A percentile compares a stretch with the other conserved stretches of the same genome.
Evolutionary conservation across 2,888 invertebrate genomes (phyloP).

Genomic region (Cryptosula pallasiana): DNA sequence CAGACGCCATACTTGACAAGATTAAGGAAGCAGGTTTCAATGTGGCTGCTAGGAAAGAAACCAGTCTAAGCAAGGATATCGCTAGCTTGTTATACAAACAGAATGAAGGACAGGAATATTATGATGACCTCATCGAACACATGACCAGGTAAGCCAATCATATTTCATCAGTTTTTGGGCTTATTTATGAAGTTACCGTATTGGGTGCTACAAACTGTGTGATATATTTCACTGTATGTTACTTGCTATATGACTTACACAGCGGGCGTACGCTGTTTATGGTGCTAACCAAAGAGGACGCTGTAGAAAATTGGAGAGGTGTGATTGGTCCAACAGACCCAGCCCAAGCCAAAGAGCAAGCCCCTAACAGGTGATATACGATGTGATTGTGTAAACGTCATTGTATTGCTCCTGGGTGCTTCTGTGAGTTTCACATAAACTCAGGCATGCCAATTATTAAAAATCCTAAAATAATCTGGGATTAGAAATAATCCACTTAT

Average conservation of each 20-base stretch:
- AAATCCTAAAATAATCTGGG: too few relatives aligned
- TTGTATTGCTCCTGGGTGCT: too few relatives aligned
- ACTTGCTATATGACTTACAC: too few relatives aligned
- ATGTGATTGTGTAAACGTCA: neutral
- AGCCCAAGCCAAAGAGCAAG: conserved; percentile 40
- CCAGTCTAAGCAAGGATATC: conserved; percentile 41
- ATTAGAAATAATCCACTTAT: too few relatives aligned
- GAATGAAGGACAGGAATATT: conserved; percentile 47
- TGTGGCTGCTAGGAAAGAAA: conserved; percentile 50
- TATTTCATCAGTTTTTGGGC: too few relatives aligned
- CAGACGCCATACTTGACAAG: conserved; percentile 50
- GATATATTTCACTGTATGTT: too few relatives aligned
- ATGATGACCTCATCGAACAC: conserved; percentile 43
- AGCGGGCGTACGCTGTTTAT: conserved; percentile 48
- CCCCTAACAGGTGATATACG: conserved; percentile 43
- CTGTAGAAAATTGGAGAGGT: conserved; percentile 44
- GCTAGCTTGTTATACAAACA: conserved; percentile 46
- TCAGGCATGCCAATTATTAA: too few relatives aligned
- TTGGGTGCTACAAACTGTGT: too few relatives aligned
- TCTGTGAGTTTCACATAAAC: too few relatives aligned
- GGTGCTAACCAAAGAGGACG: conserved; percentile 47
- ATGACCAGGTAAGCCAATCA: conserved; percentile 46
- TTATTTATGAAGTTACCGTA: too few relatives aligned
- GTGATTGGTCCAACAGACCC: conserved; percentile 47
- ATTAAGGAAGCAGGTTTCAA: conserved; percentile 51